These are phyloP conservation scores for Onychostoma macrolepis DNA, from an alignment of 2,113 vertebrate genomes.

Conservation along the genomic window DNA sequence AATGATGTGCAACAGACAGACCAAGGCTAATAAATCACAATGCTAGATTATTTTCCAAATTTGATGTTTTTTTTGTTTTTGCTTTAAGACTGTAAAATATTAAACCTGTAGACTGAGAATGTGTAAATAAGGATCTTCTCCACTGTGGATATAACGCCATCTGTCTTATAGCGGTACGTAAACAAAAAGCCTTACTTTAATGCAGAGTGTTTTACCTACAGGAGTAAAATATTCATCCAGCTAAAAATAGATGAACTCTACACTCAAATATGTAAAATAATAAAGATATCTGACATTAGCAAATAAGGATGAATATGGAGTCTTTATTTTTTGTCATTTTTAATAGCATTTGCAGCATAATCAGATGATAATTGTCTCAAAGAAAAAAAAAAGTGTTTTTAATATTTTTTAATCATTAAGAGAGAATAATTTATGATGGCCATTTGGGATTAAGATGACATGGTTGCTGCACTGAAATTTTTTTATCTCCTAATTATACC, in stretches of 20 bases:
- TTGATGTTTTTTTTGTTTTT: not conserved
- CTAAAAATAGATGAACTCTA: not conserved
- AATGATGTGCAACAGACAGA: not conserved
- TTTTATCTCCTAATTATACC: conserved; percentile 40
- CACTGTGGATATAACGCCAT: not conserved
- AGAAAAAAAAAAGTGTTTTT: conserved; percentile 14
- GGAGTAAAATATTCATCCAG: not conserved
- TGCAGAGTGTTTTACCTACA: not conserved
- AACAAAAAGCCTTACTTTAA: not conserved
- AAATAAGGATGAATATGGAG: not conserved
- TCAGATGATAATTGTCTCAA: not conserved
- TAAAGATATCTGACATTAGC: not conserved
- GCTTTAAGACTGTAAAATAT: not conserved
- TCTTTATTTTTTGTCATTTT: not conserved
- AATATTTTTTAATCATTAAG: conserved; percentile 28
- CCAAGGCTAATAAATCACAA: too few species aligned
- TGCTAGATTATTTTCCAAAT: not conserved
- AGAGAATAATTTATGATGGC: conserved; percentile 37
- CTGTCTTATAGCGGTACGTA: not conserved
- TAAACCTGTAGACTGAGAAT: not conserved
- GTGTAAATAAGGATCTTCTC: not conserved
- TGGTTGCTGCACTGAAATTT: conserved; percentile 13
- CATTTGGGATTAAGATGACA: conserved; percentile 36
- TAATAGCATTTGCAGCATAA: not conserved
- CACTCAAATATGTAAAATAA: not conserved